These are phyloP conservation scores for Falcaria lacertinaria DNA, from an alignment of 2,888 invertebrate genomes.

Conservation along the genomic window DNA sequence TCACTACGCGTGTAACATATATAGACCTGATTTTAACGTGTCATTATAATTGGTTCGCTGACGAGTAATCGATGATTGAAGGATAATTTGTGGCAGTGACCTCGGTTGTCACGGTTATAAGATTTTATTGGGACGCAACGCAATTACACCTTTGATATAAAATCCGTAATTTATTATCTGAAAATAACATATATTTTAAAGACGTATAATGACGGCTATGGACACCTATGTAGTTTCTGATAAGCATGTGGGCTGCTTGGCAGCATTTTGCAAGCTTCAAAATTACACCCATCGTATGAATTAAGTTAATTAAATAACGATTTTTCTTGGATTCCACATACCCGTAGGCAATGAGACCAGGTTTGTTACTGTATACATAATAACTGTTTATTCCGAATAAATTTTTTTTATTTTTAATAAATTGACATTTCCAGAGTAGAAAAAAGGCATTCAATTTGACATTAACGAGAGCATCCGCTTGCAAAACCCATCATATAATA, in stretches of 20 bases:
- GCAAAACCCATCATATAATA: conserved; percentile 1
- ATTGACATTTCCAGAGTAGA: background rate
- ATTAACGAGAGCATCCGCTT: background rate
- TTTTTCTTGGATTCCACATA: too few relatives aligned
- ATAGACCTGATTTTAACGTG: conserved; percentile 48
- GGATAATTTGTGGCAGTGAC: conserved; percentile 35
- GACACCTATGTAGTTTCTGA: background rate
- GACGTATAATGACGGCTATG: background rate
- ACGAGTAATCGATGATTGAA: conserved; percentile 45
- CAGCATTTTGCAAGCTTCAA: background rate
- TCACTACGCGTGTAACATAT: conserved; percentile 19
- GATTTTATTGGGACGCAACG: conserved; percentile 28
- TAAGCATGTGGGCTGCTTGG: background rate
- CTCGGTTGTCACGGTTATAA: conserved; percentile 29
- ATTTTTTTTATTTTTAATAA: too few relatives aligned
- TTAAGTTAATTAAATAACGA: too few relatives aligned
- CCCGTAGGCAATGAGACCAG: too few relatives aligned
- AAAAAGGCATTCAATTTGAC: background rate
- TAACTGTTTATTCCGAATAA: too few relatives aligned
- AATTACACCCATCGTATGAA: background rate
- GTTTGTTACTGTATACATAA: too few relatives aligned
- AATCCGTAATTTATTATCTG: conserved; percentile 6
- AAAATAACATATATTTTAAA: background rate
- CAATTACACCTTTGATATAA: conserved; percentile 7
- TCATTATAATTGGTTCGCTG: conserved; percentile 45